A percentile compares a stretch with the other conserved stretches of the same genome.
These are phyloP conservation scores for Melieria omissa DNA, from an alignment of 2,888 invertebrate species.

Conservation along the genomic window DNA sequence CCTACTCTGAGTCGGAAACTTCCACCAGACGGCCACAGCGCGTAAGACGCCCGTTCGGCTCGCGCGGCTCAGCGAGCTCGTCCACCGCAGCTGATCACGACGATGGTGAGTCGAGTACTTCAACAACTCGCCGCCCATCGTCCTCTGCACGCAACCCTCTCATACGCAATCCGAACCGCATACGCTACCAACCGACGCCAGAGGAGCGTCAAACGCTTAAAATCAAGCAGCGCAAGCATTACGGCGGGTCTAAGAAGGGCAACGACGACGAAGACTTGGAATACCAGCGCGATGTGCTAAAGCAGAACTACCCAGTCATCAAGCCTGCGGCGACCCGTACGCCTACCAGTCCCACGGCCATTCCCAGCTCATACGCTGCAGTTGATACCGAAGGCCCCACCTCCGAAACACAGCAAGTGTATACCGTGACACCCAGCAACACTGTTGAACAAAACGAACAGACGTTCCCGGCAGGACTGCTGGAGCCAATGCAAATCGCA, in stretches of 20 bases:
- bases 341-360: conserved; percentile 61
- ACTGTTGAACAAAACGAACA: conserved; percentile 52
- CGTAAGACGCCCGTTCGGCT: conserved; percentile 66
- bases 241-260: conserved; percentile 51
- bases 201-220: conserved; percentile 64
- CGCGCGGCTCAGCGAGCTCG: conserved; percentile 46
- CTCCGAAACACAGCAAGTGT: conserved; percentile 61
- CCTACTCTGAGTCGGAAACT: conserved; percentile 59
- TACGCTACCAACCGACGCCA: conserved; percentile 65
- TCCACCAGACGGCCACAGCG: conserved; percentile 61
- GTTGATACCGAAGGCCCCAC: conserved; percentile 56
- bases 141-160: conserved; percentile 56
- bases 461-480: conserved; percentile 55
- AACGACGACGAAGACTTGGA: conserved; percentile 67
- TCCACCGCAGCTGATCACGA: conserved; percentile 39
- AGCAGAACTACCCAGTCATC: conserved; percentile 74
- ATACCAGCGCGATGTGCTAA: conserved; percentile 73
- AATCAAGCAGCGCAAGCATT: conserved; percentile 56
- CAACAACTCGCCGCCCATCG: conserved; percentile 53
- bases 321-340: conserved; percentile 59
- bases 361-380: conserved; percentile 56
- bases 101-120: conserved; percentile 28
- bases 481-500: conserved; percentile 66
- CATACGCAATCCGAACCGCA: conserved; percentile 64
- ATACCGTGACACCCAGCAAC: conserved; percentile 63